Conservation (phyloP, 2,113 vertebrate species). For the Odontophorus gujanensis region DNA sequence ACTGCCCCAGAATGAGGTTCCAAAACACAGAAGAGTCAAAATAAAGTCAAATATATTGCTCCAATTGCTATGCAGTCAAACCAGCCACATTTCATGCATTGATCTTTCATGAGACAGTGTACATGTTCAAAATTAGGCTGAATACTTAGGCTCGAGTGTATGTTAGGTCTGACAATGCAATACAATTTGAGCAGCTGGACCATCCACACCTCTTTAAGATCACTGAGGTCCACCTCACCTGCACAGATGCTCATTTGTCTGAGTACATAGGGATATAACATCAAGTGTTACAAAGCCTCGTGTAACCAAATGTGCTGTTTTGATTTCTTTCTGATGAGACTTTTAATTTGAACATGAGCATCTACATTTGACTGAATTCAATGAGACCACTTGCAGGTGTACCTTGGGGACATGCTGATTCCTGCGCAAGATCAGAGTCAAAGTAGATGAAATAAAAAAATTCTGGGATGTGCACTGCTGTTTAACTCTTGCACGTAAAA, state of each 20-base stretch:
- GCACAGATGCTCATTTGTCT: fast-evolving
- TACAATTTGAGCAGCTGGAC: background rate
- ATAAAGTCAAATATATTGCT: constrained; percentile 4
- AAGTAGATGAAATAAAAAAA: background rate
- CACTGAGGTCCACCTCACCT: background rate
- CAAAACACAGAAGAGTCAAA: constrained; percentile 1
- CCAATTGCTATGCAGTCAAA: background rate
- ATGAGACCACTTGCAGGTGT: background rate
- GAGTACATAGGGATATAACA: background rate
- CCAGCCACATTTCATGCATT: background rate
- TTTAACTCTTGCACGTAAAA: background rate
- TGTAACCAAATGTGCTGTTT: background rate
- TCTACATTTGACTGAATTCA: background rate
- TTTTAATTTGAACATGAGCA: background rate
- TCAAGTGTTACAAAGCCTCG: background rate
- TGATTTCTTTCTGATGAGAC: background rate
- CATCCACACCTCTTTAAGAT: background rate
- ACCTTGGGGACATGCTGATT: fast-evolving
- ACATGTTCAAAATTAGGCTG: background rate
- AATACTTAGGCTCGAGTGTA: background rate
- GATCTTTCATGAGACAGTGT: background rate
- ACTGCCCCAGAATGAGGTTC: background rate
- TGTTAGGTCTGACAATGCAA: background rate
- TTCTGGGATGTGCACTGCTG: background rate
- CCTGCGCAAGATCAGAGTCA: background rate